These are phyloP conservation scores for Hippocampus abdominalis DNA, from an alignment of 2,113 vertebrate genomes.

Conservation along the genomic window DNA sequence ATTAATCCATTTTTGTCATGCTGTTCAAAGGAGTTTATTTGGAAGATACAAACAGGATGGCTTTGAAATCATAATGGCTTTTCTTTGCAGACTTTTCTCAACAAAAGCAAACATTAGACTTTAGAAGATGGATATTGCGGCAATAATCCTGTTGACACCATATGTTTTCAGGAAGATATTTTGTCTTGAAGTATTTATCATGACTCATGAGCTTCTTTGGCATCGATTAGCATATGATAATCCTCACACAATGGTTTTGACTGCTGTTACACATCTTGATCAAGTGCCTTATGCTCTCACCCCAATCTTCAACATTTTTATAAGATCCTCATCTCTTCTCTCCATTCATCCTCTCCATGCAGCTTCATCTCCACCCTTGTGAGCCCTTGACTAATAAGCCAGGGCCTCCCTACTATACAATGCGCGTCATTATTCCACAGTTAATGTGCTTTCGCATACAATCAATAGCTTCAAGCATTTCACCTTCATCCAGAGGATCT, in stretches of 20 bases:
- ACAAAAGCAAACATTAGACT: conserved; percentile 22
- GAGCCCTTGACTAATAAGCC: conserved; percentile 29
- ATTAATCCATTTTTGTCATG: neutral
- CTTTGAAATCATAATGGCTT: conserved; percentile 37
- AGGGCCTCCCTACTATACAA: conserved; percentile 35
- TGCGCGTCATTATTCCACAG: conserved; percentile 52
- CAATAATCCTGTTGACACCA: conserved; percentile 55
- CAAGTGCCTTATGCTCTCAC: conserved; percentile 21
- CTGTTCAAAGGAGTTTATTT: neutral
- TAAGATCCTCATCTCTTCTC: conserved; percentile 7
- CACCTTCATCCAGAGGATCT: conserved; percentile 21
- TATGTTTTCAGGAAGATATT: conserved; percentile 56
- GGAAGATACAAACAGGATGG: neutral
- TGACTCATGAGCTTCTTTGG: conserved; percentile 58
- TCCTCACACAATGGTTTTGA: conserved; percentile 59
- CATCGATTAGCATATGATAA: conserved; percentile 64
- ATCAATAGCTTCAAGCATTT: conserved; percentile 23
- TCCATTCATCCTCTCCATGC: conserved; percentile 18
- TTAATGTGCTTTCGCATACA: conserved; percentile 33
- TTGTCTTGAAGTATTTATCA: conserved; percentile 62
- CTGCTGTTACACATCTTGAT: conserved; percentile 39
- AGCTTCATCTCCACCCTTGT: conserved; percentile 30
- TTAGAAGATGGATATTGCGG: conserved; percentile 49
- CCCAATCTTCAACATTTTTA: conserved; percentile 28
- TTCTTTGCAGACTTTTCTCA: conserved; percentile 27